Percentiles rank a stretch among this genome's conserved stretches.
phyloP scores from a whole-genome alignment of 1,140 invertebrate genomes.

The Bombus ignitus region DNA sequence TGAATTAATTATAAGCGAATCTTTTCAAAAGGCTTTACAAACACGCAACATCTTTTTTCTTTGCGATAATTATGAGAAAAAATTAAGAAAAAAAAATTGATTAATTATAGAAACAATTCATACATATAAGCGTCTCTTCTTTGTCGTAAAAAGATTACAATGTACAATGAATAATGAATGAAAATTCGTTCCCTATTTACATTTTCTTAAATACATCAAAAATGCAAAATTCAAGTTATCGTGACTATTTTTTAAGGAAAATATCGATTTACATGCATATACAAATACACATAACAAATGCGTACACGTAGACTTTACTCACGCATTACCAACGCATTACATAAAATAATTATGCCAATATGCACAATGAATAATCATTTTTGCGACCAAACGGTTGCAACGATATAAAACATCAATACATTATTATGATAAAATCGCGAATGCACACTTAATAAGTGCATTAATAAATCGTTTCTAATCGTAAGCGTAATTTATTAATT shows the following conservation, averaged over 20 bases:
- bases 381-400: constrained; percentile 1
- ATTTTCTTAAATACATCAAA: constrained; percentile 30
- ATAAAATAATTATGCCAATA: constrained; percentile 49
- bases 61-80: not conserved
- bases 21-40: constrained; percentile 13
- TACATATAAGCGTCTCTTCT: not conserved
- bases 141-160: not conserved
- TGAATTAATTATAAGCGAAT: constrained; percentile 19
- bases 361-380: constrained; percentile 37
- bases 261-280: constrained; percentile 26
- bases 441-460: constrained; percentile 58
- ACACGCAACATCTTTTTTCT: constrained; percentile 9
- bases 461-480: constrained; percentile 61
- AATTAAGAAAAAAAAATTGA: not conserved
- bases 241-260: constrained; percentile 4
- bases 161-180: constrained; percentile 3
- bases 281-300: constrained; percentile 24
- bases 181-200: constrained; percentile 21
- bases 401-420: constrained; percentile 23
- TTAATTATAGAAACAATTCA: not conserved
- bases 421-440: constrained; percentile 36
- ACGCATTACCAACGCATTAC: constrained; percentile 28
- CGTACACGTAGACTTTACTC: constrained; percentile 28
- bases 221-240: constrained; percentile 11
- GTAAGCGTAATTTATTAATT: constrained; percentile 65